Base-by-base conservation (phyloP, 2,113 vertebrate genomes). In the Ariopsis seemanni region DNA sequence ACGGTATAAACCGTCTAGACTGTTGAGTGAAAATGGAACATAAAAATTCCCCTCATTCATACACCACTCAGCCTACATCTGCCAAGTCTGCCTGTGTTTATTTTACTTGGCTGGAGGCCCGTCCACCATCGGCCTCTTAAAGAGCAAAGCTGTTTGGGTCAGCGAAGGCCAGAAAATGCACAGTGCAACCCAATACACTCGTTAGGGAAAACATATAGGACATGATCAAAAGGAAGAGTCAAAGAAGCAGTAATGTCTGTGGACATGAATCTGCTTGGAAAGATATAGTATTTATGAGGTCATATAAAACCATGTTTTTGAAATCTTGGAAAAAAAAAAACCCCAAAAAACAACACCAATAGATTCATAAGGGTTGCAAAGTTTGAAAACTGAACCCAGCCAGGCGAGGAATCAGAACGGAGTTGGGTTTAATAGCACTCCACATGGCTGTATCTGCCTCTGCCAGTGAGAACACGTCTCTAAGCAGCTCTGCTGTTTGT, bases 81-180 rank as follows among this genome's bases (percentile, higher is more conserved):
- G 94, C 94, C 94, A 95, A 94, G 92, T 92, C 86, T 87, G 42
- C 90, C 90, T 90, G 90, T 95, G 94, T 95, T 95, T 95, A 93
- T 95, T 95, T 95, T 86, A 93, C 91, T 94, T 95, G 94, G 95
- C 92, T 91, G 80, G 81, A 89, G 86, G 90, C 88, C 84, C 89
- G 88, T 92, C 86, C 87, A 83, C 87, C 94, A 94, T 94, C 93
- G 90, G 92, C 92, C 93, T 93, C 89, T 90, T 88, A 89, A 89
- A 92, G 88, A 85, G 91, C 22, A 89, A 86, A 88, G 80, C 81
- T 83, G 88, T 87, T 87, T 52, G 77, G 85, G 87, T 86, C 85
- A 71, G 85, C 50, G 48, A 67, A 25, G 84, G 69, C 50, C 58
- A 65, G 82, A 89, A 90, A 90, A 90, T 86, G 89, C 17, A 88